These are phyloP conservation scores for Drosophila mimetica DNA, from an alignment of 2,888 invertebrate genomes.

Conservation along the genomic window DNA sequence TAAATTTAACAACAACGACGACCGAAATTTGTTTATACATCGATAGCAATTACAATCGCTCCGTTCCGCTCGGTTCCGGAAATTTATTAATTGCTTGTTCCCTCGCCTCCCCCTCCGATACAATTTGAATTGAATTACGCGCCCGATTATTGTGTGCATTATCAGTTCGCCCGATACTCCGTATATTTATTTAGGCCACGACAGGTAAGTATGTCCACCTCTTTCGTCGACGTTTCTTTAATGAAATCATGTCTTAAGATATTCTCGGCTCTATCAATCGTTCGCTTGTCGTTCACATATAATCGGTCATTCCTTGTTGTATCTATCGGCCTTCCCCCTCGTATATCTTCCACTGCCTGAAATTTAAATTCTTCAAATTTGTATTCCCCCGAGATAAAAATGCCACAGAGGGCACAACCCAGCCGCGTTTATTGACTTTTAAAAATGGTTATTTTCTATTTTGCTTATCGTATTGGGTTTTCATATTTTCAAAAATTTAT, in stretches of 20 bases:
- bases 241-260: constrained; percentile 58
- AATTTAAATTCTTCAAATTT: constrained; percentile 33
- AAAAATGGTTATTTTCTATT: constrained; percentile 13
- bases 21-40: constrained; percentile 67
- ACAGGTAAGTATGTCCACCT: constrained; percentile 30
- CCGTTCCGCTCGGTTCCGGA: constrained; percentile 36
- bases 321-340: background rate
- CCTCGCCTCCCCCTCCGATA: constrained; percentile 22
- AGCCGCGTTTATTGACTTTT: constrained; percentile 15
- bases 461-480: constrained; percentile 18
- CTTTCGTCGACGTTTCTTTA: constrained; percentile 22
- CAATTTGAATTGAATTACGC: constrained; percentile 76
- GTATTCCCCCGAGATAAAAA: constrained; percentile 18
- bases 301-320: constrained; percentile 29
- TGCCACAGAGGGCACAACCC: background rate
- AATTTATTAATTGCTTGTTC: constrained; percentile 73
- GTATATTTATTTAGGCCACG: constrained; percentile 69
- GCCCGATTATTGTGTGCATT: constrained; percentile 57
- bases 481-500: background rate
- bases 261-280: constrained; percentile 40
- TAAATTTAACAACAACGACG: constrained; percentile 48
- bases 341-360: constrained; percentile 5
- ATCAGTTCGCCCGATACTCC: constrained; percentile 47
- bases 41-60: constrained; percentile 57
- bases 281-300: constrained; percentile 7